Base-by-base conservation (phyloP, 2,797 vertebrate genomes). In the Cheracebus regulus region DNA sequence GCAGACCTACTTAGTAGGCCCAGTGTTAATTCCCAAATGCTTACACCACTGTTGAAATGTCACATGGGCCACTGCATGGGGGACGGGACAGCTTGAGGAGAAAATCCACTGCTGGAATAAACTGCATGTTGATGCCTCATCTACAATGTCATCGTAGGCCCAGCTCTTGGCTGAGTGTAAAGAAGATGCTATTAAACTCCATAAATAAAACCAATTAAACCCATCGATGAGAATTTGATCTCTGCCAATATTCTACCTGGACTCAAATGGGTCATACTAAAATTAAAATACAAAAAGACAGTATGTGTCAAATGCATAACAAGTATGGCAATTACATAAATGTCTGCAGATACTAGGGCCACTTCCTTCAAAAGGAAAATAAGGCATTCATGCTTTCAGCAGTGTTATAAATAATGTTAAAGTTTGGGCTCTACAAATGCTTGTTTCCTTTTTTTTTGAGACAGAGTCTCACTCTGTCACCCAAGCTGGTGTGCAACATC, bases 161-260 rank as follows among this genome's bases (percentile, higher is more conserved):
- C 97, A 93, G 78, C 80, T 98, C 97, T 97, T 96, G 70, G 84
- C 73, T 64, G 2, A 96, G 44, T 88, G 85, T 96, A 98, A 96
- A 89, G 70, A 93, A 75, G 61, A 97, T 81, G 76, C 86, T 89
- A 93, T 92, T 86, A 98, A 96, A 98, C 96, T 78, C 57, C 93
- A 28, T 67, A 98, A 97, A 95, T 90, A 55, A 84, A 98, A 98
- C 93, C 83, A 97, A 98, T 33, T 50, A 94, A 87, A 72, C 10
- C 24, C 50, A 44, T 52, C 90, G 75, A 92, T 94, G 93, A 95
- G 96, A 93, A 97, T 94, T 97, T 93, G 87, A 90, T 41, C 87
- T 93, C 94, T 98, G 93, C 94, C 90, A 97, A 8, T 97, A 97
- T 90, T 90, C 79, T 96, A 84, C 67, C 90, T 88, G 95, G 79